phyloP scores from a whole-genome alignment of 1,140 invertebrate species.

The Temnothorax longispinosus region DNA sequence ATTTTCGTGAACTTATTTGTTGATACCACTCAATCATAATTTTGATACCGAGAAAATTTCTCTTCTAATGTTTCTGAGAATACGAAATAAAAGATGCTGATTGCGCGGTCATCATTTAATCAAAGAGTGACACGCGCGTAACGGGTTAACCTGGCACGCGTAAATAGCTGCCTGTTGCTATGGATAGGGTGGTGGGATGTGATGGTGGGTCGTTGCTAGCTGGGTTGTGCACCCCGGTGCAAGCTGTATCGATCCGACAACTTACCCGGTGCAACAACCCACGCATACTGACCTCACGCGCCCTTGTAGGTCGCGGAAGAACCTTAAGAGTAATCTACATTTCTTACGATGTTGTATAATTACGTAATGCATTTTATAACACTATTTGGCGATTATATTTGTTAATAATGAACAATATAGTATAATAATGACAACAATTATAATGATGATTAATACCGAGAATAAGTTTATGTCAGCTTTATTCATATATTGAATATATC shows the following conservation, averaged over 20 bases:
- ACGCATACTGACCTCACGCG: constrained; percentile 79
- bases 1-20: neutral
- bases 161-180: constrained; percentile 80
- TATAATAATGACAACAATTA: neutral
- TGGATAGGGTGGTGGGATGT: constrained; percentile 61
- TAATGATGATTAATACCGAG: neutral
- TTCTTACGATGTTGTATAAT: no score
- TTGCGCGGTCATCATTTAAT: constrained; percentile 43
- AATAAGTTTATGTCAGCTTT: constrained; percentile 4
- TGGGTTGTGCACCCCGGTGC: constrained; percentile 77
- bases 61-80: neutral
- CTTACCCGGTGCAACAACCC: constrained; percentile 83
- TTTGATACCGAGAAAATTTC: neutral
- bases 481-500: neutral
- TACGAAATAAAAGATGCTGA: neutral
- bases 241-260: constrained; percentile 81
- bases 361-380: no score
- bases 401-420: neutral
- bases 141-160: constrained; percentile 50
- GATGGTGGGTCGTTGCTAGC: constrained; percentile 73
- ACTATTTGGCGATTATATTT: neutral
- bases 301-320: constrained; percentile 69
- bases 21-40: neutral
- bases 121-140: constrained; percentile 39
- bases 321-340: constrained; percentile 62